Evolutionary conservation across 2,888 invertebrate genomes (phyloP), one percentile per base, ranked within the genome.

Genomic region (Urechis unicinctus): DNA sequence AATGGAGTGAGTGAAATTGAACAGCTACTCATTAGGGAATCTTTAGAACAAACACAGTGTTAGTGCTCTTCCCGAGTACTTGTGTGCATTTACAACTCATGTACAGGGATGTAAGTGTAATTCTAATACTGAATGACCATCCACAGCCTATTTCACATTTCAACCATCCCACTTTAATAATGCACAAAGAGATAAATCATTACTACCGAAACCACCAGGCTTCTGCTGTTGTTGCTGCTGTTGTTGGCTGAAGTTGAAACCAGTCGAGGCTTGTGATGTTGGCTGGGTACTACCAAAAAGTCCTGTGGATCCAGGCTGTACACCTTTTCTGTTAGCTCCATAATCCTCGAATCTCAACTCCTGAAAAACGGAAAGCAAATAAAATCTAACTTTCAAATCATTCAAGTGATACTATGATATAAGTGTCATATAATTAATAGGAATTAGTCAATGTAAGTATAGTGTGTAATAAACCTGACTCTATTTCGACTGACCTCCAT

Each of bases 321-420:
- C n/a, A 36, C 93, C 92, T 80, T 96, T 96, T 2, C 95, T 82
- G 52, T 91, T 91, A 0, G 89, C 89, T 26, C 84, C 79, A 76
- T 98, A 98, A 79, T 98, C 97, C 72, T 97, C 97, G 54, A 88
- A 81, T 9, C 97, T 85, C 3, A 98, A 80, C 76, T 98, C 98
- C 80, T 81, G 65, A 41, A 66, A 44, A 30, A 5, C 45, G 36
- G 25, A 53, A 52, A 44, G 6, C n/a, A n/a, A n/a, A 53, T 9
- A 45, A 52, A 52, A 4, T 5, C 5, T 45, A 25, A 24, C n/a
- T 5, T 13, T n/a, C n/a, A n/a, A n/a, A n/a, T n/a, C n/a, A n/a
- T n/a, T n/a, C n/a, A n/a, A n/a, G n/a, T n/a, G n/a, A n/a, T n/a
- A n/a, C n/a, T 41, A 29, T n/a, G 5, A n/a, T 28, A 47, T 52